These are phyloP conservation scores for Napeogenes sylphis DNA, from an alignment of 2,888 invertebrate species.

Conservation along the genomic window DNA sequence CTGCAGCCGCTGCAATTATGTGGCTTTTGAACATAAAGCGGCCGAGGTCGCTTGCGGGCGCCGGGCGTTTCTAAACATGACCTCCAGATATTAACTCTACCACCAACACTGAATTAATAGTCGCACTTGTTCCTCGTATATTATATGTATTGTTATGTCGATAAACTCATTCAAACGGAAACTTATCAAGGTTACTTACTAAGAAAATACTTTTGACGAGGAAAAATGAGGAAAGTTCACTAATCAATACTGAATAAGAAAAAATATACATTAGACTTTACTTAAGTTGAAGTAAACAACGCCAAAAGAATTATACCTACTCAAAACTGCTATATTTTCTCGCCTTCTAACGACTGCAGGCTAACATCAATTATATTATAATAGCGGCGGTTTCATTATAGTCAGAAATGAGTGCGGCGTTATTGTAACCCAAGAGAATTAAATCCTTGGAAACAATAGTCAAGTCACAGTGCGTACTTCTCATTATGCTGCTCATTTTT, in stretches of 20 bases:
- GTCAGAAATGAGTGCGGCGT: slow-evolving; percentile 22
- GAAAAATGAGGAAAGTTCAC: too few relatives aligned
- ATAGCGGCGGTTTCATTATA: slow-evolving; percentile 22
- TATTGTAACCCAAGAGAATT: slow-evolving; percentile 25
- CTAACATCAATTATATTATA: slow-evolving; percentile 19
- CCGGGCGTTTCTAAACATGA: slow-evolving; percentile 8
- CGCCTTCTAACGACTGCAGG: too few relatives aligned
- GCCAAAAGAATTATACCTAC: not conserved
- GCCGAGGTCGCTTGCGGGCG: slow-evolving; percentile 15
- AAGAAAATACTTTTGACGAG: too few relatives aligned
- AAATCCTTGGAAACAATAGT: slow-evolving; percentile 22
- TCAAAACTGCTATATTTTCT: not conserved
- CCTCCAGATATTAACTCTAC: not conserved
- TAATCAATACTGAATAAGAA: too few relatives aligned
- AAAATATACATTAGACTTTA: too few relatives aligned
- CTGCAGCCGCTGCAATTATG: slow-evolving; percentile 11
- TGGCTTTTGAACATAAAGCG: slow-evolving; percentile 16
- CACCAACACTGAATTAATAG: too few relatives aligned
- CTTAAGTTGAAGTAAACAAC: not conserved
- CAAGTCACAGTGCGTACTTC: slow-evolving; percentile 21
- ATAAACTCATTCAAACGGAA: too few relatives aligned
- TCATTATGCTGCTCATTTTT: not conserved
- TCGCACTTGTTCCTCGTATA: too few relatives aligned
- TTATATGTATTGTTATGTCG: too few relatives aligned
- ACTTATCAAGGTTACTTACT: too few relatives aligned